phyloP scores from a whole-genome alignment of 2,888 invertebrate species.

The Fragum fragum region DNA sequence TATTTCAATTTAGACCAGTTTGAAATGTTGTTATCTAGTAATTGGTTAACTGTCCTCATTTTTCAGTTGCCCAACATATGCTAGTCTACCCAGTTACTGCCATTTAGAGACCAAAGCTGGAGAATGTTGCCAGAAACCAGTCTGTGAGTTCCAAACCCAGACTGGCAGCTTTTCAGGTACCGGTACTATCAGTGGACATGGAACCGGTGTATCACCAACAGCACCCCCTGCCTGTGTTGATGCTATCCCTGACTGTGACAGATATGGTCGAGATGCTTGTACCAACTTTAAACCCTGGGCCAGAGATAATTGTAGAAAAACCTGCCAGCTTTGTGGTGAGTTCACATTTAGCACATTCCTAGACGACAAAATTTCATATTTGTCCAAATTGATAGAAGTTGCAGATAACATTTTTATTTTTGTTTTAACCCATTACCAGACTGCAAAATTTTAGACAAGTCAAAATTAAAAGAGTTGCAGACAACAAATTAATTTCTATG shows the following conservation, averaged over 20 bases:
- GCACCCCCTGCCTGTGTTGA: constrained; percentile 73
- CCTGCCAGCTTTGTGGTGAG: constrained; percentile 75
- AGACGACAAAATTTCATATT: too few species aligned
- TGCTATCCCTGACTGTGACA: constrained; percentile 66
- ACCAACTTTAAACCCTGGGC: constrained; percentile 73
- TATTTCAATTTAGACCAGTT: too few species aligned
- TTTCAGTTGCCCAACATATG: constrained; percentile 76
- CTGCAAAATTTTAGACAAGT: too few species aligned
- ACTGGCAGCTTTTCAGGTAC: constrained; percentile 71
- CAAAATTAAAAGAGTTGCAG: too few species aligned
- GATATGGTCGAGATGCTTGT: constrained; percentile 70
- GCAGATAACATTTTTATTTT: too few species aligned
- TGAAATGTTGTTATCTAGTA: too few species aligned
- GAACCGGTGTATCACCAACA: constrained; percentile 72
- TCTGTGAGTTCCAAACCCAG: constrained; percentile 77
- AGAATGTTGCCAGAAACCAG: constrained; percentile 74
- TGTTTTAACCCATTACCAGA: too few species aligned
- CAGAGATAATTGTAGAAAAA: constrained; percentile 73
- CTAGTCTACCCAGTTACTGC: constrained; percentile 73
- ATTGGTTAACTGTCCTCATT: too few species aligned
- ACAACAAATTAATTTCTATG: too few species aligned
- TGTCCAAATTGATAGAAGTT: too few species aligned
- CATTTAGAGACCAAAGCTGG: constrained; percentile 72
- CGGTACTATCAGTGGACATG: constrained; percentile 74
- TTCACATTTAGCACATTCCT: constrained; percentile 3